phyloP scores from a whole-genome alignment of 2,888 invertebrate species.

The Onchidella celtica region DNA sequence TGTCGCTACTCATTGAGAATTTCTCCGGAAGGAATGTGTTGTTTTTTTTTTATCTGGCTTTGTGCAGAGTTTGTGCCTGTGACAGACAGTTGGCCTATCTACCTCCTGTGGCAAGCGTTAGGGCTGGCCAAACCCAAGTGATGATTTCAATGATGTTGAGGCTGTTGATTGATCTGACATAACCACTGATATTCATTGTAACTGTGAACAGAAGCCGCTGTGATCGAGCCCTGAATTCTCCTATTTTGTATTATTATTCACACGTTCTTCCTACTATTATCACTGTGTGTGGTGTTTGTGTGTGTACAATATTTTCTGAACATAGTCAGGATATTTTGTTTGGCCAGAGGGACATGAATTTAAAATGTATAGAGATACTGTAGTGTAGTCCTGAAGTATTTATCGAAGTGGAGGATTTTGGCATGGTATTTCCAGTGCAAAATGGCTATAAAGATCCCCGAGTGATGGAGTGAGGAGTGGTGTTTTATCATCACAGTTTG shows the following conservation, averaged over 20 bases:
- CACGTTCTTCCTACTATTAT: background rate
- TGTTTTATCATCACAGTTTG: no score
- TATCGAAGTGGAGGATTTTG: no score
- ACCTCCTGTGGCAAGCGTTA: conserved; percentile 3
- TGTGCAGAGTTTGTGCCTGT: background rate
- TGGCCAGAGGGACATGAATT: no score
- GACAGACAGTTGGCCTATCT: conserved; percentile 11
- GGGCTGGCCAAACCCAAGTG: background rate
- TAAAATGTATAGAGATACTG: no score
- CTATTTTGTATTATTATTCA: background rate
- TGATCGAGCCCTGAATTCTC: conserved; percentile 9
- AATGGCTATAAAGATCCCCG: no score
- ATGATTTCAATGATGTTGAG: conserved; percentile 22
- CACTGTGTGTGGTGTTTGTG: no score
- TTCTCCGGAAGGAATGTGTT: no score
- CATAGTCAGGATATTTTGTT: no score
- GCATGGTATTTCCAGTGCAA: no score
- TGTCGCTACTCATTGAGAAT: no score
- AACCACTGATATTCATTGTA: conserved; percentile 41
- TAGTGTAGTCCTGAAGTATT: no score
- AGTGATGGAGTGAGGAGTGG: no score
- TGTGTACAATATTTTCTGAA: background rate
- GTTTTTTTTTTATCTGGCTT: background rate
- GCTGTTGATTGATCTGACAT: conserved; percentile 40
- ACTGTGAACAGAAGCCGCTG: conserved; percentile 34